Conservation (phyloP, 2,888 invertebrate genomes). For the Tanypteryx hageni region DNA sequence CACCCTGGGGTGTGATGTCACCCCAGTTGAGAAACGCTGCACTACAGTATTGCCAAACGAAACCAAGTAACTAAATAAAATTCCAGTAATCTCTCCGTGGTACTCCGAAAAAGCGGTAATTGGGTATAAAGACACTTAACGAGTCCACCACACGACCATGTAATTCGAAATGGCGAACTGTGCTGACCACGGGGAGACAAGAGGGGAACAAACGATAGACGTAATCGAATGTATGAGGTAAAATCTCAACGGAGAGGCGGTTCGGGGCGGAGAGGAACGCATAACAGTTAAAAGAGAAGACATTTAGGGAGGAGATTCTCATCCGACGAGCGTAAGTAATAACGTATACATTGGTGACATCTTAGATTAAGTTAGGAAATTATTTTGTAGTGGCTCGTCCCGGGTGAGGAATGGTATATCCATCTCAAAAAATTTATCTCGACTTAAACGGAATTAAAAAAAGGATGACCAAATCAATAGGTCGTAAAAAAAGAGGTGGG, state of each 20-base stretch:
- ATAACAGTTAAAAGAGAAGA: constrained; percentile 5
- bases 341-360: not conserved
- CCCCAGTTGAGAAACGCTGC: no score
- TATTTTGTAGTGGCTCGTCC: not conserved
- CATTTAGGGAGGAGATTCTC: not conserved
- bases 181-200: not conserved
- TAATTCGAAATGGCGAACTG: not conserved
- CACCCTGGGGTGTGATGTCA: no score
- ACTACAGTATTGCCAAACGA: no score
- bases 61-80: no score
- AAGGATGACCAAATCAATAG: not conserved
- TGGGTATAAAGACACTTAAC: not conserved
- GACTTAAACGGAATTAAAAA: not conserved
- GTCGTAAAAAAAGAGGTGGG: not conserved
- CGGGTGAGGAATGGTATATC: no score
- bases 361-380: not conserved
- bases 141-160: not conserved
- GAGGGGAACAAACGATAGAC: not conserved
- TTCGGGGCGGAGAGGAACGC: not conserved
- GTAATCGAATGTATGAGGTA: not conserved
- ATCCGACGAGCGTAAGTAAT: not conserved
- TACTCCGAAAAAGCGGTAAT: no score
- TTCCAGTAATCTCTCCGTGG: no score
- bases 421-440: not conserved
- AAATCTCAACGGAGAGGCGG: not conserved